Conservation (phyloP, 1,140 invertebrate genomes). For the Sesamia nonagrioides region DNA sequence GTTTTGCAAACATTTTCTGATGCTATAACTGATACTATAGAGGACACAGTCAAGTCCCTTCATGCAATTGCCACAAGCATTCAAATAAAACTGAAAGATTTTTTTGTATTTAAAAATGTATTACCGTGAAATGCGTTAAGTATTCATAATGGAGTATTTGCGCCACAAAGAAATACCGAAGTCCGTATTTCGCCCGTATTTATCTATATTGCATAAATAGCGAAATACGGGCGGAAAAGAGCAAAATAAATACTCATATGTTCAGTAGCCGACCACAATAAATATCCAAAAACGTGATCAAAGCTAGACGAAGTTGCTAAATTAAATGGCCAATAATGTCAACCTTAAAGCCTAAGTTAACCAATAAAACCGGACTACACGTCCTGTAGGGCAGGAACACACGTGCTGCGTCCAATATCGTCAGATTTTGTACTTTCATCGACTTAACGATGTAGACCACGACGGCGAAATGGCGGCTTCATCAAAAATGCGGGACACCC, state of each 20-base stretch:
- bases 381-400: slow-evolving; percentile 8
- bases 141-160: slow-evolving; percentile 10
- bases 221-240: slow-evolving; percentile 15
- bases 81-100: background rate
- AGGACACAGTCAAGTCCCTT: background rate
- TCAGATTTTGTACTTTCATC: slow-evolving; percentile 31
- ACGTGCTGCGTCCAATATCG: slow-evolving; percentile 26
- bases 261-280: background rate
- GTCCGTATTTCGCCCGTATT: too few species aligned
- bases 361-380: slow-evolving; percentile 27
- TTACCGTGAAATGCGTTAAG: background rate
- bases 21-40: background rate
- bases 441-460: slow-evolving; percentile 19
- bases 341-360: background rate
- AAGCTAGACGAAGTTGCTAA: slow-evolving; percentile 2
- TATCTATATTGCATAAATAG: slow-evolving; percentile 8
- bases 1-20: slow-evolving; percentile 9
- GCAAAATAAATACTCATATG: background rate
- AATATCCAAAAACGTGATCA: background rate
- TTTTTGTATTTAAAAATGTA: background rate
- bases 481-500: slow-evolving; percentile 28
- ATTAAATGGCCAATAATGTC: background rate
- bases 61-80: background rate
- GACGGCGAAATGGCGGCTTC: slow-evolving; percentile 21
- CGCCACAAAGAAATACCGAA: slow-evolving; percentile 30